Conservation (phyloP, 2,113 vertebrate genomes). For the Urocynchramus pylzowi region DNA sequence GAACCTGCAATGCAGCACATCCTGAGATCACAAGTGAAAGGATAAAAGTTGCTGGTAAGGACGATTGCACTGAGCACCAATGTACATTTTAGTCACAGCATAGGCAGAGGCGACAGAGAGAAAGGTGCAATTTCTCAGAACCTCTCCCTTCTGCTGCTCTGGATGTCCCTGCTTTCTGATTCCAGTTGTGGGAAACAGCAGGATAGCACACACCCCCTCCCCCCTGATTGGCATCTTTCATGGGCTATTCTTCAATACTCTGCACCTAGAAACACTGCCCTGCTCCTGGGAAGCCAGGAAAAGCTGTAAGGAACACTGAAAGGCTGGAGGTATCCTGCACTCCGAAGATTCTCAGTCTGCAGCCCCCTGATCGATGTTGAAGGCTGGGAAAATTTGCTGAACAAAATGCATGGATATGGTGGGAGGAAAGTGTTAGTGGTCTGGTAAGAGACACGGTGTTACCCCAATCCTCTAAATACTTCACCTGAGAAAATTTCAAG, state of each 20-base stretch:
- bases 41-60: neutral
- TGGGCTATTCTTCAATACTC: neutral
- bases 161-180: neutral
- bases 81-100: neutral
- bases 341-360: neutral
- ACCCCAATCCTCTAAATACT: neutral
- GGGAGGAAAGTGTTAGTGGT: neutral
- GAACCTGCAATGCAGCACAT: neutral
- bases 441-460: neutral
- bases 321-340: neutral
- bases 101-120: neutral
- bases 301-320: neutral
- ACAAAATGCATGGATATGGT: neutral
- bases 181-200: neutral
- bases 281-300: neutral
- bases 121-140: neutral
- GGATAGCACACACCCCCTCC: neutral
- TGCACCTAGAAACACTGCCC: neutral
- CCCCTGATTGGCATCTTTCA: neutral
- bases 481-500: neutral
- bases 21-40: neutral
- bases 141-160: neutral
- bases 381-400: neutral
- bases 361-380: neutral
- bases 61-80: neutral